These are phyloP conservation scores for Octodon degus DNA, from an alignment of 2,113 vertebrate genomes.

Conservation along the genomic window DNA sequence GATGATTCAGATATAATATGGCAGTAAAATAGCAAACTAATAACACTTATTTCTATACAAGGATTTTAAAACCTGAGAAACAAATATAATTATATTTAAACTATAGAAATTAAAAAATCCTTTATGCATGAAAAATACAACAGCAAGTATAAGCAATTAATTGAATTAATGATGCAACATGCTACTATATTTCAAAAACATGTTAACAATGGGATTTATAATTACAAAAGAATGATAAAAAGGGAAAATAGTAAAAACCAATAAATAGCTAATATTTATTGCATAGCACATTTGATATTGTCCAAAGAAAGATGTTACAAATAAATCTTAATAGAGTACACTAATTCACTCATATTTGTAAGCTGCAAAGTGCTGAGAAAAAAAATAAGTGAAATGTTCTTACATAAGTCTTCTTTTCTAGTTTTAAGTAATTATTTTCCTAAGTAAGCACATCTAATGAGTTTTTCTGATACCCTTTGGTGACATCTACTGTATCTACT, in stretches of 20 bases:
- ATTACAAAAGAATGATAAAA: constrained; percentile 12
- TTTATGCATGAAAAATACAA: constrained; percentile 11
- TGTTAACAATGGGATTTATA: background rate
- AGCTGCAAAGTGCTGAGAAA: background rate
- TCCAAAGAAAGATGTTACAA: constrained; percentile 29
- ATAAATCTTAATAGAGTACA: constrained; percentile 37
- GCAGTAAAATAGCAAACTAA: constrained; percentile 22
- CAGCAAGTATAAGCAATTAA: constrained; percentile 34
- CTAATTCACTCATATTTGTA: constrained; percentile 39
- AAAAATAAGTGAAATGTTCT: background rate
- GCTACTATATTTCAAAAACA: no score
- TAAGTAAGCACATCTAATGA: constrained; percentile 19
- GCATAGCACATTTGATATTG: background rate
- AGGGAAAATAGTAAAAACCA: constrained; percentile 1
- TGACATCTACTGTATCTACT: background rate
- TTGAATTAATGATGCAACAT: constrained; percentile 46
- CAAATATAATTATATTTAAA: constrained; percentile 52
- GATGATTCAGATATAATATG: background rate
- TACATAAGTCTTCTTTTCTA: background rate
- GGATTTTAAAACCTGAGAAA: constrained; percentile 5
- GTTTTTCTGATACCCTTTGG: constrained; percentile 12
- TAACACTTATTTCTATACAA: constrained; percentile 34
- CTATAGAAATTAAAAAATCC: background rate
- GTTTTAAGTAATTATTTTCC: background rate
- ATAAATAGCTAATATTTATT: constrained; percentile 28